Evolutionary conservation across 2,113 vertebrate species (phyloP).

Genomic region (Notarius lentiginosus): DNA sequence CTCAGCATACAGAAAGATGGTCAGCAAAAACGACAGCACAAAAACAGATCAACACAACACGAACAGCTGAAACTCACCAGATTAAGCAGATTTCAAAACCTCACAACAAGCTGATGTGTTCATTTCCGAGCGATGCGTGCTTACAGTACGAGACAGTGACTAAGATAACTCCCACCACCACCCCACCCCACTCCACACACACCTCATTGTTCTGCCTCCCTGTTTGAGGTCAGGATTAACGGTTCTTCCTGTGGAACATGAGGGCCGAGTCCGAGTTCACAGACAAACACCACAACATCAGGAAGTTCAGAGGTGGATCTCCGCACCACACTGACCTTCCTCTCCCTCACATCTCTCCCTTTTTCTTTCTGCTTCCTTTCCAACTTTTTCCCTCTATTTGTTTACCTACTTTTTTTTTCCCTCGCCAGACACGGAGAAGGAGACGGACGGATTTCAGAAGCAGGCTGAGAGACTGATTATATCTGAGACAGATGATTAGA

Average conservation of each 20-base stretch:
- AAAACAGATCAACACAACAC: not conserved
- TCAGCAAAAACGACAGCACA: not conserved
- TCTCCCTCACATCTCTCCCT: not conserved
- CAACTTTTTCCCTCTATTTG: not conserved
- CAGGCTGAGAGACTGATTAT: conserved; percentile 26
- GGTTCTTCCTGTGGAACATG: conserved; percentile 53
- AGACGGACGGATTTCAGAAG: conserved; percentile 5
- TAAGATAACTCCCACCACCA: conserved; percentile 23
- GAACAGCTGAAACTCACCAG: conserved; percentile 44
- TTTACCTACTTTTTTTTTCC: not conserved
- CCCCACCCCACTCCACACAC: conserved; percentile 26
- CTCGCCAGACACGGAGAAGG: conserved; percentile 15
- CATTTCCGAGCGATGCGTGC: conserved; percentile 31
- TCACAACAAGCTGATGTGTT: conserved; percentile 21
- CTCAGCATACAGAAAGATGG: not conserved
- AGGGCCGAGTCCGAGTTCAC: conserved; percentile 11
- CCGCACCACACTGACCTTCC: not conserved
- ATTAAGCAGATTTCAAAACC: conserved; percentile 18
- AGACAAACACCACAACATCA: conserved; percentile 36
- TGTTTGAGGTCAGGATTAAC: conserved; percentile 19
- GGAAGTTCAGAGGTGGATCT: conserved; percentile 14
- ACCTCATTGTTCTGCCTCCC: conserved; percentile 46
- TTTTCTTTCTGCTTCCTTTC: not conserved
- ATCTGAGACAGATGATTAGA: conserved; percentile 23
- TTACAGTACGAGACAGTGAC: conserved; percentile 37